Base-by-base conservation (phyloP, 2,113 vertebrate genomes). In the Catharus minimus region DNA sequence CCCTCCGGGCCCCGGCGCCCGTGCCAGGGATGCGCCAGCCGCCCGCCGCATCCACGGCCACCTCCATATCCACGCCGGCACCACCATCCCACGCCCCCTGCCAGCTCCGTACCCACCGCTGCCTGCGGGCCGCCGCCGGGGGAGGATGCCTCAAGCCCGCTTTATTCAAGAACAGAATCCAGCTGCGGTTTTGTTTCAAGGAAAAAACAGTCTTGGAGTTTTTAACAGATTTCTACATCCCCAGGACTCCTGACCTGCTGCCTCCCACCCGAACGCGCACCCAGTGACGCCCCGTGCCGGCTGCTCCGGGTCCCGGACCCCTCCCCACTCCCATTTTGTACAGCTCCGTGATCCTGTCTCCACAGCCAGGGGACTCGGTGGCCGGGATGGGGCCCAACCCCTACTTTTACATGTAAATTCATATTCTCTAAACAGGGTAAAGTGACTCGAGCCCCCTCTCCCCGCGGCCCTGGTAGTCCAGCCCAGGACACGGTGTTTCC, bases 371-470 rank as follows among this genome's bases (percentile, higher is more conserved):
- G 87, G 58, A 50, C 67, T 94, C 64, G 38, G 92, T 23, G 81
- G 95, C 96, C 82, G 75, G 88, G 50, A 94, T 41, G 90, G 89
- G 96, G 96, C 94, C 95, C 86, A 61, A 81, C 96, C 97, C 95
- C 95, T 97, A 97, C 96, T 98, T 97, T 97, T 97, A 95, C 83
- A 83, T 96, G 94, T 97, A 94, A 96, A 97, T 97, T 97, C 94
- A 91, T 97, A 94, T 97, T 97, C 97, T 98, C 95, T 97, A 93
- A 97, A 98, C 97, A 98, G 97, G 97, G 98, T 98, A 97, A 88
- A 93, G 93, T 91, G 94, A 96, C 95, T 95, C 24, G 14, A 82
- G 71, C 69, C 85, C 96, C 84, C 85, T 71, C 39, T 36, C 20
- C 30, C 58, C 73, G n/a, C 1, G 15, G 10, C 38, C 32, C 60